Conservation (phyloP, 2,113 vertebrate genomes). For the Thymallus thymallus region DNA sequence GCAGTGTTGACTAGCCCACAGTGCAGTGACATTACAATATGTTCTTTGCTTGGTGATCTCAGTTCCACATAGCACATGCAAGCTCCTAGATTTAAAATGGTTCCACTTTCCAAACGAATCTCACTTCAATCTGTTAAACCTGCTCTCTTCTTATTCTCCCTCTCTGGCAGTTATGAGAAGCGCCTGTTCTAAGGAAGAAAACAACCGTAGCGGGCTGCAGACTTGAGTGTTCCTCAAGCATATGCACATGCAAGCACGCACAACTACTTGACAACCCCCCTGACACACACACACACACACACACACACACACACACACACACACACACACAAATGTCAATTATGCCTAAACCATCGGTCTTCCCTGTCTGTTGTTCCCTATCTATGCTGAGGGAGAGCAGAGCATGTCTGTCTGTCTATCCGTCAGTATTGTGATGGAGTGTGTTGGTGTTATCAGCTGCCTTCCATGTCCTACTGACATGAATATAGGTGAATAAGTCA, state of each 20-base stretch:
- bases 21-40: no score
- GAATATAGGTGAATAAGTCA: constrained; percentile 20
- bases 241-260: constrained; percentile 4
- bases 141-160: not conserved
- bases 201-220: constrained; percentile 7
- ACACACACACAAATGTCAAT: constrained; percentile 13
- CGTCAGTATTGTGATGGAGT: constrained; percentile 25
- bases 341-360: constrained; percentile 51
- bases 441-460: constrained; percentile 14
- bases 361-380: constrained; percentile 33
- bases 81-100: not conserved
- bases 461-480: constrained; percentile 30
- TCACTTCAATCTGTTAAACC: not conserved
- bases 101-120: constrained; percentile 37
- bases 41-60: no score
- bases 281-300: not conserved
- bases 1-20: no score
- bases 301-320: not conserved
- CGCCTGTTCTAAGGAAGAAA: constrained; percentile 84
- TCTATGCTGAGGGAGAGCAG: constrained; percentile 6
- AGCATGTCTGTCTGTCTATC: constrained; percentile 33
- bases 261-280: not conserved
- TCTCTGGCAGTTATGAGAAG: constrained; percentile 86
- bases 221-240: constrained; percentile 18
- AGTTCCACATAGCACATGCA: no score